Evolutionary conservation across 2,888 invertebrate species (phyloP).

Genomic region (Nasonia oneida): DNA sequence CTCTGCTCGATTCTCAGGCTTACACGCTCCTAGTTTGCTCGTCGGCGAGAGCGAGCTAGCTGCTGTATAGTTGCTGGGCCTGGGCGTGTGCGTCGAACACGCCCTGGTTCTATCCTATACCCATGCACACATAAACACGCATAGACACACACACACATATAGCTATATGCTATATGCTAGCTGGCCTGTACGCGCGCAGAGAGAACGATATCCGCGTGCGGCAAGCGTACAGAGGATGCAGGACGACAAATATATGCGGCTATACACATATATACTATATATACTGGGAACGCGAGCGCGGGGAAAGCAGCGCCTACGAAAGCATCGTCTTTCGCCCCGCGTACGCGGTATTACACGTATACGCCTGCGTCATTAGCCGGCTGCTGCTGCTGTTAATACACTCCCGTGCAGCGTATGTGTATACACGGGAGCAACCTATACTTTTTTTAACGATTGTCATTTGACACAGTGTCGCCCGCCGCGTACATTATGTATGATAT

Average conservation of each 20-base stretch:
- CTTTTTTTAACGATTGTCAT: slow-evolving; percentile 39
- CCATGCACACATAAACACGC: neutral
- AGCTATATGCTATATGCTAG: neutral
- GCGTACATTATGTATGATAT: neutral
- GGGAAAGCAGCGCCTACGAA: neutral
- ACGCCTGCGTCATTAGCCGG: slow-evolving; percentile 42
- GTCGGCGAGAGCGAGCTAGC: neutral
- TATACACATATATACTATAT: neutral
- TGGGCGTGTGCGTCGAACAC: slow-evolving; percentile 19
- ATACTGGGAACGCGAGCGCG: neutral
- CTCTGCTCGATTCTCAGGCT: neutral
- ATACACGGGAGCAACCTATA: slow-evolving; percentile 27
- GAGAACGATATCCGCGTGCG: too few relatives aligned
- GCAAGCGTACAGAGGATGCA: neutral
- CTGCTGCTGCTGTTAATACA: neutral
- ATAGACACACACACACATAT: neutral
- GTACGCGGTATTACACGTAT: neutral
- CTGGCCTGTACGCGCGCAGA: too few relatives aligned
- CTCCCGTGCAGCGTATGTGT: neutral
- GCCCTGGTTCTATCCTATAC: slow-evolving; percentile 27
- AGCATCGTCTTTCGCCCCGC: neutral
- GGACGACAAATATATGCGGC: slow-evolving; percentile 41
- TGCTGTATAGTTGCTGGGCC: neutral
- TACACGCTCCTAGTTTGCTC: slow-evolving; percentile 16
- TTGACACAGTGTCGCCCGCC: neutral